Evolutionary conservation across 2,888 invertebrate species (phyloP), one percentile per base, ranked within the genome.

Genomic region (Pseudococcus jackbeardsleyi): DNA sequence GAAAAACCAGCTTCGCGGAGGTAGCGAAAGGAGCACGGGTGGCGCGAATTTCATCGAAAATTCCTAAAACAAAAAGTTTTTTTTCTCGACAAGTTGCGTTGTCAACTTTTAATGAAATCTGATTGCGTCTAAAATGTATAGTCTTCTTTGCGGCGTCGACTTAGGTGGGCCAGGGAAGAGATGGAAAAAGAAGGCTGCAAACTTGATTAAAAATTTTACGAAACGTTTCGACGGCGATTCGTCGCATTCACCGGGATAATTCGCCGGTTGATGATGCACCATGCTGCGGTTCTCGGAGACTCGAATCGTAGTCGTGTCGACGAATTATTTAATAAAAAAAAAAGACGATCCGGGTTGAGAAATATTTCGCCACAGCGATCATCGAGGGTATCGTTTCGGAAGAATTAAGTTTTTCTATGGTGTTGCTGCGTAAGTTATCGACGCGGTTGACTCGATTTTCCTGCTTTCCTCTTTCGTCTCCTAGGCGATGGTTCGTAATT

Each of bases 71-170:
- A 72, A 72, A 72, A 72, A 72, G 17, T 33, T 72, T 64, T 64
- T 64, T 22, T 64, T 22, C n/a, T 64, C 22, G 19, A 64, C 64
- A 3, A 33, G 3, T 33, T 33, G 26, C 59, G 72, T 72, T 33
- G 72, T 72, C 72, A 72, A 72, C 33, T 72, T 72, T 72, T 72
- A 72, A 72, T 72, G 72, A 72, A 72, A 72, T 72, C 72, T 33
- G 72, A 39, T 72, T 72, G 72, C 72, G 72, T 72, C 72, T 72
- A 72, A 72, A 72, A 39, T 72, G 39, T 72, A 72, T 68, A 33
- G 26, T 33, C 17, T 33, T 64, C 64, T 33, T 72, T 72, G 72
- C 33, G 26, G 72, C 33, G 72, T 22, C 19, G 15, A 22, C 5
- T 9, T 22, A 11, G 19, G 64, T 9, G 22, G 22, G 64, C 22